Percentiles rank a stretch among this genome's conserved stretches.
Evolutionary conservation across 2,113 vertebrate species (phyloP).

Genomic region (Rynchops niger): DNA sequence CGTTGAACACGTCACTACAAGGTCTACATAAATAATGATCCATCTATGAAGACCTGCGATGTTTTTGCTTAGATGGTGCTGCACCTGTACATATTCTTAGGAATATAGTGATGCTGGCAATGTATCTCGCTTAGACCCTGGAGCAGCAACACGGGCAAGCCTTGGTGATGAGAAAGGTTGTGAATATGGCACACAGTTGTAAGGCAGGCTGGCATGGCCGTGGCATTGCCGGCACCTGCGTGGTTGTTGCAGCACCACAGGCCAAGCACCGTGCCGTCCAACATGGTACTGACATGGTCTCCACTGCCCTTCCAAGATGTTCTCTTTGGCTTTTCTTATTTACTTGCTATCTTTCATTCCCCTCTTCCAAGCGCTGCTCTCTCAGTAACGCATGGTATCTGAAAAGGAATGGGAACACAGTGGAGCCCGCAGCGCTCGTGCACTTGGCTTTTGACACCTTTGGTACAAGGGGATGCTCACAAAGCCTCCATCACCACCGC

Average conservation of each 20-base stretch:
- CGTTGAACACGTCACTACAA: neutral
- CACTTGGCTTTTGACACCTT: neutral
- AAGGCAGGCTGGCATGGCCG: neutral
- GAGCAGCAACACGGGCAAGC: rapidly evolving
- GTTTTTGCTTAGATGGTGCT: neutral
- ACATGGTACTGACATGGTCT: neutral
- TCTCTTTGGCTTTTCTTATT: neutral
- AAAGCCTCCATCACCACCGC: neutral
- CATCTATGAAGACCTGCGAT: neutral
- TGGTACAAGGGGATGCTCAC: neutral
- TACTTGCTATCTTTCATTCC: neutral
- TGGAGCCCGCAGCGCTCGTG: neutral
- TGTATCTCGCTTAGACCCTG: neutral
- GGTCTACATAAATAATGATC: neutral
- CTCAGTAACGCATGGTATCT: neutral
- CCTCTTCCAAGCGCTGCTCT: neutral
- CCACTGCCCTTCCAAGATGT: neutral
- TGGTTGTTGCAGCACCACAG: neutral
- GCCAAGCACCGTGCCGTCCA: rapidly evolving
- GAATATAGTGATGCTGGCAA: neutral
- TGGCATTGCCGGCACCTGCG: rapidly evolving
- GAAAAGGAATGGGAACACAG: neutral
- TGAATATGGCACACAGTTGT: neutral
- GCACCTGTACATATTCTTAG: neutral
- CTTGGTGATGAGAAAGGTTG: neutral